Conservation (phyloP, 2,797 vertebrate species). For the Etheostoma nigrum region DNA sequence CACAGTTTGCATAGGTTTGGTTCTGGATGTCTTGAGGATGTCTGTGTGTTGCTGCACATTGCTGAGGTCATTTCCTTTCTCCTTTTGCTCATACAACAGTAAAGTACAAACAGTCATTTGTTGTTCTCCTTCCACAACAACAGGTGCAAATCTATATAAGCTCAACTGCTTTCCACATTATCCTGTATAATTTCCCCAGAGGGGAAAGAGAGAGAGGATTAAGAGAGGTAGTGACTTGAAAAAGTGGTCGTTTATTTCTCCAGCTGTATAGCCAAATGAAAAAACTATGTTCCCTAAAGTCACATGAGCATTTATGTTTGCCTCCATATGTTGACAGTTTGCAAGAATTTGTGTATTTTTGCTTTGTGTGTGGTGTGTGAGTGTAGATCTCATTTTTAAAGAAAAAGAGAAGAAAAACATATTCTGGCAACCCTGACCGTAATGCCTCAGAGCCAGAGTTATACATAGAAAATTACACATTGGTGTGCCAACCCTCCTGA, state of each 20-base stretch:
- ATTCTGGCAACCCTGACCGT: conserved; percentile 65
- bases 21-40: background rate
- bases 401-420: conserved; percentile 51
- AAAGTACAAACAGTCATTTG: conserved; percentile 9
- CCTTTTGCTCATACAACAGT: background rate
- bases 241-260: conserved; percentile 1
- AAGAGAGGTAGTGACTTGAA: conserved; percentile 16
- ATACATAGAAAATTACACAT: conserved; percentile 87
- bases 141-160: conserved; percentile 64
- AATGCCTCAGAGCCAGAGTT: conserved; percentile 74
- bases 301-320: background rate
- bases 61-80: conserved; percentile 1
- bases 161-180: conserved; percentile 44
- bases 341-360: conserved; percentile 19
- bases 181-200: conserved; percentile 59
- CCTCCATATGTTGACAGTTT: conserved; percentile 17
- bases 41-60: background rate
- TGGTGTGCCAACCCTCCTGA: conserved; percentile 73
- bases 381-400: conserved; percentile 52
- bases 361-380: conserved; percentile 42
- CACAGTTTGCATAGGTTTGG: conserved; percentile 1
- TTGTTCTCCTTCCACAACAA: conserved; percentile 47
- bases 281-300: background rate
- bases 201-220: conserved; percentile 16
- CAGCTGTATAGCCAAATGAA: conserved; percentile 15